Conservation (phyloP, 2,113 vertebrate genomes). For the Ginglymostoma cirratum region DNA sequence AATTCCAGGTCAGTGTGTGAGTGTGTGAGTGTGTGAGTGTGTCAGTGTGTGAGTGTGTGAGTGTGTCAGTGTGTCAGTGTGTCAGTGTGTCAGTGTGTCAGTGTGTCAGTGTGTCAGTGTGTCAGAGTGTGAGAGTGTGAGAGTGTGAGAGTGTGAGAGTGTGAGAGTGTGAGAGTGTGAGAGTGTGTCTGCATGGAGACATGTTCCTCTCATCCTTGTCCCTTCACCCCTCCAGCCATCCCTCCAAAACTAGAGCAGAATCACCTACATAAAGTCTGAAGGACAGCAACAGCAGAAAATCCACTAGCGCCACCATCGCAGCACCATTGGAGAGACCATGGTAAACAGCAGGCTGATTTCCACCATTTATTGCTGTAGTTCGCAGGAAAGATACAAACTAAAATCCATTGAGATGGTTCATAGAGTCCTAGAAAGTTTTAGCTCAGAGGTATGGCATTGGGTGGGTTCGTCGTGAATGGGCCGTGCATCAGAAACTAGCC, state of each 20-base stretch:
- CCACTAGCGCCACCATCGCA: too few relatives aligned
- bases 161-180: not conserved
- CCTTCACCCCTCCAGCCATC: not conserved
- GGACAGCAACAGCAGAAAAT: too few relatives aligned
- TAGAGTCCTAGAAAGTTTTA: too few relatives aligned
- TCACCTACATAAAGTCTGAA: not conserved
- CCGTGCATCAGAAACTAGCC: too few relatives aligned
- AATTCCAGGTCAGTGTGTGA: not conserved
- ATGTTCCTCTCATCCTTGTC: not conserved
- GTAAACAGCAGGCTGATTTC: not conserved
- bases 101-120: not conserved
- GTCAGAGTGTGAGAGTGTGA: not conserved
- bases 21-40: not conserved
- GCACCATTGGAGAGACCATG: not conserved
- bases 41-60: not conserved
- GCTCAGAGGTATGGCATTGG: too few relatives aligned
- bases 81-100: too few relatives aligned
- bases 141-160: not conserved
- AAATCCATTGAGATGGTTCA: not conserved
- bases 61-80: not conserved
- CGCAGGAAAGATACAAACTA: not conserved
- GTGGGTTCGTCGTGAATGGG: too few relatives aligned
- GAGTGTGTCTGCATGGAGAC: too few relatives aligned
- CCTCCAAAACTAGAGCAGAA: not conserved
- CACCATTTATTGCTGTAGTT: not conserved